Conservation (phyloP, 2,797 vertebrate species). For the Toxotes lorentzi region DNA sequence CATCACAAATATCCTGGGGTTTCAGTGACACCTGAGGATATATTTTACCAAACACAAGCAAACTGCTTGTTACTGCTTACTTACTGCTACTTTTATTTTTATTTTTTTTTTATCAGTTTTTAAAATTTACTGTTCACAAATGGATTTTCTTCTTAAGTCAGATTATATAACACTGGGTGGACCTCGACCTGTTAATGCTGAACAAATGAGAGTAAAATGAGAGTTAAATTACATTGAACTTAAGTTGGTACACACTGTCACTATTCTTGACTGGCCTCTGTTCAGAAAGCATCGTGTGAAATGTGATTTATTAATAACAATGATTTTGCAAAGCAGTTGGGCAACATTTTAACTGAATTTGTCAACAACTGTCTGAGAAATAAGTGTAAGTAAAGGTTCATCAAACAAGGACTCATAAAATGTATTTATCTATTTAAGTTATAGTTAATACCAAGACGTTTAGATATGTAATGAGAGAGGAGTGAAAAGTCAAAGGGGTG, state of each 20-base stretch:
- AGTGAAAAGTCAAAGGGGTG: background rate
- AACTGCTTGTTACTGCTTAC: too few species aligned
- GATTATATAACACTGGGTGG: background rate
- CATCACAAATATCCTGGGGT: too few species aligned
- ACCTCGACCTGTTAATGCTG: background rate
- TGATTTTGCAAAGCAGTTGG: background rate
- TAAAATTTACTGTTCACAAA: too few species aligned
- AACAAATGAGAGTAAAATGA: conserved; percentile 13
- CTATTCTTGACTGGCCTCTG: conserved; percentile 3
- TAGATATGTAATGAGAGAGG: background rate
- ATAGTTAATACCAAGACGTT: background rate
- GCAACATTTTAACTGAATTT: background rate
- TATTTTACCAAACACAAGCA: too few species aligned
- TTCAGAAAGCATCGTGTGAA: background rate
- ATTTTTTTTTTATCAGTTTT: too few species aligned
- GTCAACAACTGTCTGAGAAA: background rate
- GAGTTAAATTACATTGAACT: conserved; percentile 20
- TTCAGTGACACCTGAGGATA: too few species aligned
- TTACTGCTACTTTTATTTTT: too few species aligned
- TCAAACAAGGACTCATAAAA: background rate
- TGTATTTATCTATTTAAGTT: background rate
- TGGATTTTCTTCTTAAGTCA: too few species aligned
- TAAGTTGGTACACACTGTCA: background rate
- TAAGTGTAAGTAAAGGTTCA: background rate
- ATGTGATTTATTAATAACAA: conserved; percentile 5